phyloP scores from a whole-genome alignment of 1,140 invertebrate species.

The Vanessa tameamea region DNA sequence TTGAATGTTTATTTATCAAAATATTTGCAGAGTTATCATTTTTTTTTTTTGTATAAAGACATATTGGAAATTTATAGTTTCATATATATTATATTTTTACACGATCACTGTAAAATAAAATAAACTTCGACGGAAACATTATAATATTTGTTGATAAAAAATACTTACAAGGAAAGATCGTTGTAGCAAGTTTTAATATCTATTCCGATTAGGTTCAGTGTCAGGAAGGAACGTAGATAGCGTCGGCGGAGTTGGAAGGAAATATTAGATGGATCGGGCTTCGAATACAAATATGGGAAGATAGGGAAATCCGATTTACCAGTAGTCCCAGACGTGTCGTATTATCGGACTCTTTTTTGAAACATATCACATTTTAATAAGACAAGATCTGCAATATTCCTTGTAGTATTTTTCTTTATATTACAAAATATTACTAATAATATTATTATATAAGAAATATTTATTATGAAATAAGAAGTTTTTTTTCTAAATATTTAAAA shows the following conservation, averaged over 20 bases:
- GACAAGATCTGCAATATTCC: constrained; percentile 35
- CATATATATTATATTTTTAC: background rate
- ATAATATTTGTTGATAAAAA: constrained; percentile 19
- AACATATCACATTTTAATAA: constrained; percentile 68
- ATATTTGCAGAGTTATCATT: constrained; percentile 39
- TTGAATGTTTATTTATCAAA: constrained; percentile 41
- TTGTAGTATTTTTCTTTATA: constrained; percentile 1
- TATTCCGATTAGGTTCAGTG: constrained; percentile 80
- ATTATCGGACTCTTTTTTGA: constrained; percentile 71
- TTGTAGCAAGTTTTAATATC: constrained; percentile 79
- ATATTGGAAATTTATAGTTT: background rate
- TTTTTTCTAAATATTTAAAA: too few species aligned
- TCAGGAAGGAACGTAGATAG: constrained; percentile 77
- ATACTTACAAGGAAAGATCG: constrained; percentile 33
- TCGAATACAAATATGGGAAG: constrained; percentile 79
- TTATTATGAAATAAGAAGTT: too few species aligned
- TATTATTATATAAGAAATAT: too few species aligned
- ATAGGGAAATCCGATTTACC: constrained; percentile 77
- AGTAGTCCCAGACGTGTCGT: constrained; percentile 73
- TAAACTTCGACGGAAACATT: background rate
- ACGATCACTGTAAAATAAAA: constrained; percentile 17
- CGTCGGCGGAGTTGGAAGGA: constrained; percentile 73
- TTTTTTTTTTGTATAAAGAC: background rate
- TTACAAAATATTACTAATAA: background rate
- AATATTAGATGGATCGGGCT: constrained; percentile 77